Conservation (phyloP, 1,140 invertebrate species). For the Drosophila oshimai region DNA sequence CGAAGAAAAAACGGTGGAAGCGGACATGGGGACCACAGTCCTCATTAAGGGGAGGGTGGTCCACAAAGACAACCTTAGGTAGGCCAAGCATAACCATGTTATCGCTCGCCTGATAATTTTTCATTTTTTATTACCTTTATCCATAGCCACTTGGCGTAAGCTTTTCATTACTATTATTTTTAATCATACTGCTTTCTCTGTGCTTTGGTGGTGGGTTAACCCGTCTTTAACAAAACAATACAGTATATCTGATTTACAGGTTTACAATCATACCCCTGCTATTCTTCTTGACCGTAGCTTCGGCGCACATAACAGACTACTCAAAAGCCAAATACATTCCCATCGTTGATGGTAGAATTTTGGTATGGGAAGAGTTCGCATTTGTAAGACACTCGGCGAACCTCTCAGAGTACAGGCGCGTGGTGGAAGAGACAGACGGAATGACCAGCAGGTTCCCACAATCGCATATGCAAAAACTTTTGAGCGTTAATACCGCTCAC, state of each 20-base stretch:
- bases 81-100: too few relatives aligned
- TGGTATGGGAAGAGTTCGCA: too few relatives aligned
- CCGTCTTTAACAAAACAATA: background rate
- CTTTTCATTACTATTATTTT: background rate
- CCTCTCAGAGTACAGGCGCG: background rate
- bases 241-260: background rate
- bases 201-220: too few relatives aligned
- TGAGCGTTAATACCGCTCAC: background rate
- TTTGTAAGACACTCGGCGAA: conserved; percentile 3
- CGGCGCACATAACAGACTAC: background rate
- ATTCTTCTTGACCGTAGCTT: too few relatives aligned
- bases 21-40: too few relatives aligned
- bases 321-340: background rate
- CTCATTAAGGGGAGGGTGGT: too few relatives aligned
- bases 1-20: too few relatives aligned
- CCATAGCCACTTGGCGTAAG: background rate
- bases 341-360: background rate
- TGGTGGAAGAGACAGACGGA: background rate
- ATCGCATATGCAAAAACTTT: background rate
- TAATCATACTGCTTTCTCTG: too few relatives aligned
- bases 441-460: background rate
- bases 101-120: background rate
- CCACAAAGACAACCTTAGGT: too few relatives aligned
- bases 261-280: background rate
- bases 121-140: conserved; percentile 1